Conservation (phyloP, 2,797 vertebrate species). For the Hafferia zeledoni region DNA sequence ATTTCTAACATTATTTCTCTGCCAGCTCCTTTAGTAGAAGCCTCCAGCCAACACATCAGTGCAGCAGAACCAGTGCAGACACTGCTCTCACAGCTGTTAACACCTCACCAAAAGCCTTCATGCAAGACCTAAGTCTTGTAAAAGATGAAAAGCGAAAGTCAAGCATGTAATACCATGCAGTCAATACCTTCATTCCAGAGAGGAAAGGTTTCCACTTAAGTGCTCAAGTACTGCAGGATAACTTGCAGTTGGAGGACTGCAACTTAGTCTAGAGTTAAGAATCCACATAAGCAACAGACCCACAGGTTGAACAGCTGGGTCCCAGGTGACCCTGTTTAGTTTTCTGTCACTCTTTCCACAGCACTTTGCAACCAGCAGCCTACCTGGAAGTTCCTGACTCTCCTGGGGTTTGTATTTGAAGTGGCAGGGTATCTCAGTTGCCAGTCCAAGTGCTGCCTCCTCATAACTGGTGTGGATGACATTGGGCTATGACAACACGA, state of each 20-base stretch:
- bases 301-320: background rate
- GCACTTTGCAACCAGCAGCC: background rate
- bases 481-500: background rate
- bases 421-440: background rate
- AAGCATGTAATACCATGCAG: background rate
- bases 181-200: background rate
- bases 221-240: background rate
- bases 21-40: background rate
- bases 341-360: background rate
- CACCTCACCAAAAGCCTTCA: background rate
- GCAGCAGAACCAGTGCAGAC: background rate
- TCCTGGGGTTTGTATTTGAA: background rate
- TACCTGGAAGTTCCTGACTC: constrained; percentile 23
- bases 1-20: background rate
- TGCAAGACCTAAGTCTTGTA: background rate
- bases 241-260: background rate
- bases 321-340: background rate
- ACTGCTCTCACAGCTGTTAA: background rate
- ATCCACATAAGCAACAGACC: background rate
- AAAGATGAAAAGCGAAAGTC: background rate
- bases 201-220: background rate
- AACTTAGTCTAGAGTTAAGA: background rate
- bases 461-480: background rate
- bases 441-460: background rate
- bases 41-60: background rate